Evolutionary conservation across 2,113 vertebrate species (phyloP).

Genomic region (Orcinus orca): DNA sequence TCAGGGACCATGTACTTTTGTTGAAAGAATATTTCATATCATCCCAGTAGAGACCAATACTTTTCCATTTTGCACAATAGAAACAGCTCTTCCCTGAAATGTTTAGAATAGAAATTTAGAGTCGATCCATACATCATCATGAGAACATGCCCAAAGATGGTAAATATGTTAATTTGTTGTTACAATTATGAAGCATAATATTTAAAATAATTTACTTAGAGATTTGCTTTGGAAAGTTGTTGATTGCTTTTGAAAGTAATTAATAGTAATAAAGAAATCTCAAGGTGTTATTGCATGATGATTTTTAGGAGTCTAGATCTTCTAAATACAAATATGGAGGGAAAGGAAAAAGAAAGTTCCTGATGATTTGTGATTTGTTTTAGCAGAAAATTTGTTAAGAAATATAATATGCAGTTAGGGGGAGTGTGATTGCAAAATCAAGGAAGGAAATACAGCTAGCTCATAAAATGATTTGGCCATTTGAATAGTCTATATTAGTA

Average conservation of each 20-base stretch:
- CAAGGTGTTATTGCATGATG: not conserved
- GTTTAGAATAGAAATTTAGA: not conserved
- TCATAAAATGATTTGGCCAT: not conserved
- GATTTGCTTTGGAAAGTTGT: not conserved
- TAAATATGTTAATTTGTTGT: not conserved
- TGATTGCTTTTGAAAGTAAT: not conserved
- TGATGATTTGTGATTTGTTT: not conserved
- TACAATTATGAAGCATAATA: not conserved
- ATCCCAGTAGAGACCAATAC: not conserved
- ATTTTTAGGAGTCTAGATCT: not conserved
- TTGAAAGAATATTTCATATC: not conserved
- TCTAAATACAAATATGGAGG: not conserved
- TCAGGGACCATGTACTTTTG: not conserved
- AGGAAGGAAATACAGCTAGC: not conserved
- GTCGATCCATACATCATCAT: not conserved
- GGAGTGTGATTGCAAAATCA: not conserved
- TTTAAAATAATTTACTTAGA: constrained; percentile 36
- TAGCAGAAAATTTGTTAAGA: not conserved
- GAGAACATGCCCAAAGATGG: not conserved
- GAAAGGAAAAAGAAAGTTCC: not conserved
- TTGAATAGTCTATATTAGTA: not conserved
- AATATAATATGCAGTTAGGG: not conserved
- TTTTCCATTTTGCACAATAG: not conserved
- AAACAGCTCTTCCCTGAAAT: not conserved
- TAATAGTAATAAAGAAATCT: not conserved